Evolutionary conservation across 2,113 vertebrate species (phyloP).

Genomic region (Hippocampus zosterae): DNA sequence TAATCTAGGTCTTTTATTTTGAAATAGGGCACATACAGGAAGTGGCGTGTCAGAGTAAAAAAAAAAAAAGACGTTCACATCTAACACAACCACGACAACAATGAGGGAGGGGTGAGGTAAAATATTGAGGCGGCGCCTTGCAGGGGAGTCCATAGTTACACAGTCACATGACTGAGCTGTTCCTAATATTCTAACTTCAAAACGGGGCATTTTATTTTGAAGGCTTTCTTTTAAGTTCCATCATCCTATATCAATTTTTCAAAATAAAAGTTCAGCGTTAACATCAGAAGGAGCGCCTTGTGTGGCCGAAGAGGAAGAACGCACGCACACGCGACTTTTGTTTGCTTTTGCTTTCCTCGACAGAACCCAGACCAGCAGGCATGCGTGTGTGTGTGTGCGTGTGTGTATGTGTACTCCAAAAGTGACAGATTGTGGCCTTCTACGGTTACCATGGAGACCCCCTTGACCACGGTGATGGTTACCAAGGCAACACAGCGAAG

Average conservation of each 20-base stretch:
- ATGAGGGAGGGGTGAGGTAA: not conserved
- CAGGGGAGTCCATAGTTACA: not conserved
- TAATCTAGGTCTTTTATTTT: not conserved
- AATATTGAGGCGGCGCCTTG: not conserved
- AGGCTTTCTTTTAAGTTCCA: not conserved
- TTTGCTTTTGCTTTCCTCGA: too few species aligned
- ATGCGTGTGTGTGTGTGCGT: not conserved
- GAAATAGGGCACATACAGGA: not conserved
- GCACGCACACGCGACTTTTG: too few species aligned
- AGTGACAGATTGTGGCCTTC: not conserved
- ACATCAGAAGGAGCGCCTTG: not conserved
- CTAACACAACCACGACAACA: not conserved
- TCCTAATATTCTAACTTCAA: not conserved
- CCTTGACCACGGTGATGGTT: not conserved
- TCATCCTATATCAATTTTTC: not conserved
- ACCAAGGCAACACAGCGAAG: conserved; percentile 9
- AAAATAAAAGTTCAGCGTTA: not conserved
- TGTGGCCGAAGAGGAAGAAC: not conserved
- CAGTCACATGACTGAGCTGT: not conserved
- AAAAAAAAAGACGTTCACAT: not conserved
- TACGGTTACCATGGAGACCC: not conserved
- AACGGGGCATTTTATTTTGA: not conserved
- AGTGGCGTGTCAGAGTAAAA: not conserved
- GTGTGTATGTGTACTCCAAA: not conserved
- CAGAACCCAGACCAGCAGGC: too few species aligned